Conservation (phyloP, 2,113 vertebrate genomes). For the Opisthocomus hoazin region DNA sequence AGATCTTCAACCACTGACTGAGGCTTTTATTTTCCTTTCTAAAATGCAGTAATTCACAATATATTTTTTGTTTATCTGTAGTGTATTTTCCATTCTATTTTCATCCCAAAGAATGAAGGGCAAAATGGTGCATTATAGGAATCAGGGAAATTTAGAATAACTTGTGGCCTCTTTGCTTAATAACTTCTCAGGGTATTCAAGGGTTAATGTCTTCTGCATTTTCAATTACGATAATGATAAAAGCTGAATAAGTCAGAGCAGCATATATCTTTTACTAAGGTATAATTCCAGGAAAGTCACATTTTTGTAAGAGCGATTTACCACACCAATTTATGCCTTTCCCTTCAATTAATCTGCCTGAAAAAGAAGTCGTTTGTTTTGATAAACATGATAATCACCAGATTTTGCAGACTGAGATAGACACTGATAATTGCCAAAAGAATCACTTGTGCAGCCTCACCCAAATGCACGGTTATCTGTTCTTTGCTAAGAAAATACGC, state of each 20-base stretch:
- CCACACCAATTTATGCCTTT: background rate
- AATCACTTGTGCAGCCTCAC: background rate
- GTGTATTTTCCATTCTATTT: background rate
- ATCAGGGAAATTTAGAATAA: background rate
- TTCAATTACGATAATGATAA: background rate
- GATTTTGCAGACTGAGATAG: background rate
- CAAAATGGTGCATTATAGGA: background rate
- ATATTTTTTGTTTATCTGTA: background rate
- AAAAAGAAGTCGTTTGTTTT: background rate
- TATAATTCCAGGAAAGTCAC: background rate
- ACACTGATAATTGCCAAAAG: background rate
- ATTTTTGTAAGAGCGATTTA: background rate
- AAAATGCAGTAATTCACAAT: background rate
- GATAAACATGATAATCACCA: background rate
- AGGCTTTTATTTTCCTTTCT: background rate
- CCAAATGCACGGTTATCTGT: background rate
- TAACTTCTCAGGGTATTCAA: background rate
- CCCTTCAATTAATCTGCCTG: background rate
- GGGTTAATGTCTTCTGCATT: conserved; percentile 1
- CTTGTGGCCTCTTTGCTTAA: background rate
- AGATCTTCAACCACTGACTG: background rate
- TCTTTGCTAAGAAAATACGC: background rate
- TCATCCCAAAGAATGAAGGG: background rate
- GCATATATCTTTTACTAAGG: background rate
- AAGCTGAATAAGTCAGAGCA: background rate